Evolutionary conservation across 2,113 vertebrate genomes (phyloP).

Genomic region (Semnornis frantzii): DNA sequence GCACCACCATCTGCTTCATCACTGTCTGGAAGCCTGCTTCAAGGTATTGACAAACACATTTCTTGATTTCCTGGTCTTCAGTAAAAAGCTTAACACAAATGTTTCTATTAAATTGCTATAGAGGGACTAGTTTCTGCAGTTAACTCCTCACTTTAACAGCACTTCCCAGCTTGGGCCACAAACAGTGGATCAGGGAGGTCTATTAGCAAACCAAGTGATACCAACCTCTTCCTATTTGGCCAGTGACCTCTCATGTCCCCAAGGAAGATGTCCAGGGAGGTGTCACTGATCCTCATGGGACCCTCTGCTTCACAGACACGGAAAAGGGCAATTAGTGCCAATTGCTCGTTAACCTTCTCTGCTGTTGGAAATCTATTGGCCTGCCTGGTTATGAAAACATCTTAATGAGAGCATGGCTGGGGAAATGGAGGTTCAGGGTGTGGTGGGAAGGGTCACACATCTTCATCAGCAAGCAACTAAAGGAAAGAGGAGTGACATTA

Average conservation of each 20-base stretch:
- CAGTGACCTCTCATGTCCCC: not conserved
- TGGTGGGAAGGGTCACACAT: not conserved
- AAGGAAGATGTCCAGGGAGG: not conserved
- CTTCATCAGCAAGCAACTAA: not conserved
- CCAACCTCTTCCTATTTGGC: not conserved
- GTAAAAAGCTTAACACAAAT: not conserved
- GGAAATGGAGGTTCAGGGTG: slow-evolving; percentile 8
- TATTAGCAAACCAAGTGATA: not conserved
- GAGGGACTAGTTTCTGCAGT: not conserved
- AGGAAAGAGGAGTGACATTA: not conserved
- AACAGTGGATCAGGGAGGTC: not conserved
- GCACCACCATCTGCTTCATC: accelerated
- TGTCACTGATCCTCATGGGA: not conserved
- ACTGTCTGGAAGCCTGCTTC: not conserved
- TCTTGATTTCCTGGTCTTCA: not conserved
- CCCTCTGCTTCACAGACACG: not conserved
- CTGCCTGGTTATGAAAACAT: not conserved
- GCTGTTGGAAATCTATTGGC: not conserved
- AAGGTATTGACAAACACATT: not conserved
- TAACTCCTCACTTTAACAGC: not conserved
- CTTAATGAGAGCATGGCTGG: not conserved
- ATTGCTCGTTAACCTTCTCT: slow-evolving; percentile 17
- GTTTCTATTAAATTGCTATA: not conserved
- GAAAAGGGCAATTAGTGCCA: not conserved
- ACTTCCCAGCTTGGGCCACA: not conserved